Evolutionary conservation across 2,113 vertebrate genomes (phyloP).

Genomic region (Syrmaticus mikado): DNA sequence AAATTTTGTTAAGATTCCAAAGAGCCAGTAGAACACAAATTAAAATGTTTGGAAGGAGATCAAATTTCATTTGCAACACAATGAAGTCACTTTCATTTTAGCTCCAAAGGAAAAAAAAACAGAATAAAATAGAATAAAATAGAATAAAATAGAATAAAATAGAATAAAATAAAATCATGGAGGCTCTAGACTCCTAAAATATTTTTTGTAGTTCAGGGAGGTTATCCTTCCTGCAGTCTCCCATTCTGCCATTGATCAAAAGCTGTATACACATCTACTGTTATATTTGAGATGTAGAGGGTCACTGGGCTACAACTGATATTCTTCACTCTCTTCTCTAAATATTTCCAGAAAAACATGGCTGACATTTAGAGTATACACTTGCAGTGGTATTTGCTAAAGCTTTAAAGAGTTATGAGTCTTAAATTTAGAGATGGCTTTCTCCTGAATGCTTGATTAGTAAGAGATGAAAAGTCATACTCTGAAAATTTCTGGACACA

Average conservation of each 20-base stretch:
- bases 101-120: background rate
- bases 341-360: slow-evolving; percentile 16
- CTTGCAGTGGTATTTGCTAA: slow-evolving; percentile 36
- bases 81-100: background rate
- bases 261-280: background rate
- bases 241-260: background rate
- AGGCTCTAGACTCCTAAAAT: background rate
- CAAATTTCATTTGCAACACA: background rate
- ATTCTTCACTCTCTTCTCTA: background rate
- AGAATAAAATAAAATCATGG: background rate
- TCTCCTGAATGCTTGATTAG: background rate
- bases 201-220: background rate
- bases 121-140: background rate
- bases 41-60: background rate
- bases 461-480: background rate
- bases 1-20: background rate
- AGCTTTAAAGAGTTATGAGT: slow-evolving; percentile 16
- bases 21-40: background rate
- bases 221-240: background rate
- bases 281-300: background rate
- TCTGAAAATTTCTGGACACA: background rate
- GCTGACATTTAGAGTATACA: slow-evolving; percentile 27
- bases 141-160: background rate
- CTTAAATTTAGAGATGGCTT: background rate
- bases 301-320: background rate